phyloP scores from a whole-genome alignment of 2,113 vertebrate genomes.

The Podiceps cristatus region DNA sequence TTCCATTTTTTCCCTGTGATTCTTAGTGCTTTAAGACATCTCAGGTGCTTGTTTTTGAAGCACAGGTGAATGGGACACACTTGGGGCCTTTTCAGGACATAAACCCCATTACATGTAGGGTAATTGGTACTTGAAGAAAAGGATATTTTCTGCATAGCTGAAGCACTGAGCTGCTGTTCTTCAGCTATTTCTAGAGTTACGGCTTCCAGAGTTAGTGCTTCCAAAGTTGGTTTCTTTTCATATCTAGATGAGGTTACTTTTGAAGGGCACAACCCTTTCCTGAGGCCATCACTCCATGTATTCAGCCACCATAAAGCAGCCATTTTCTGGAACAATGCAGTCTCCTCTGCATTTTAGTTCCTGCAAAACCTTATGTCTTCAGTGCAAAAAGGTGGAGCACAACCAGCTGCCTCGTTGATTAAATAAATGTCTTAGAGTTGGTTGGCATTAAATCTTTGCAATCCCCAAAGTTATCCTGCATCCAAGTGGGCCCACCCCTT shows the following conservation, averaged over 20 bases:
- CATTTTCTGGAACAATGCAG: background rate
- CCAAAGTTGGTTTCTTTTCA: background rate
- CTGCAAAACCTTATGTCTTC: conserved; percentile 6
- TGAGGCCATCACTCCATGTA: background rate
- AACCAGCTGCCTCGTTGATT: background rate
- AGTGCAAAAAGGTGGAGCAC: background rate
- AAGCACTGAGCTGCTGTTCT: background rate
- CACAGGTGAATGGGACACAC: background rate
- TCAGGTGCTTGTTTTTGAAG: background rate
- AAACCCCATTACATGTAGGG: background rate
- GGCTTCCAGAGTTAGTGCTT: background rate
- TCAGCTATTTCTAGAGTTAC: background rate
- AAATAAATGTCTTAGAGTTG: background rate
- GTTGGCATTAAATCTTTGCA: background rate
- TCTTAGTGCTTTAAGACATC: background rate
- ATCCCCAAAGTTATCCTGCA: background rate
- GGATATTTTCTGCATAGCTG: background rate
- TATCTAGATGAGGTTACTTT: background rate
- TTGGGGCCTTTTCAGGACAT: background rate
- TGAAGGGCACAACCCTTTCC: background rate
- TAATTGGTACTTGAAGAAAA: background rate
- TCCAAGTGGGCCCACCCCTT: background rate
- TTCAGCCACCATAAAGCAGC: background rate
- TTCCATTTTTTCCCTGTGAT: background rate
- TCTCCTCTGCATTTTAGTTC: background rate